Evolutionary conservation across 2,888 invertebrate genomes (phyloP).

Genomic region (Gymnosoma rotundatum): DNA sequence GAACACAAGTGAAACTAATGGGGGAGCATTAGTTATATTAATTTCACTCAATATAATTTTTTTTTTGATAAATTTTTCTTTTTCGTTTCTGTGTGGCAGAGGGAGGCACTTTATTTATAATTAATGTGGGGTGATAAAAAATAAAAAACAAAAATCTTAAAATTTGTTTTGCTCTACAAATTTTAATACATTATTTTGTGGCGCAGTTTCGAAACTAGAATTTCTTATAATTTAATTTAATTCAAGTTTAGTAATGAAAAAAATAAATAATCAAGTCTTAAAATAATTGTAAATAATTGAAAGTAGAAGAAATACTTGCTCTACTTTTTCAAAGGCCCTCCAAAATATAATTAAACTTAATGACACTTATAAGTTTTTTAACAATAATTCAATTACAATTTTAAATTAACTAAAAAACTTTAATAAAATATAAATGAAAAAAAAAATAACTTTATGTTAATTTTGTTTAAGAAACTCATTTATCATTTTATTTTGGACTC

Average conservation of each 20-base stretch:
- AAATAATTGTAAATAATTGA: conserved; percentile 17
- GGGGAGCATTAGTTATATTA: neutral
- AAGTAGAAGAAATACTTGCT: neutral
- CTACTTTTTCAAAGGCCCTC: neutral
- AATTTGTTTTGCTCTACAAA: conserved; percentile 2
- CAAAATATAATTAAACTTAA: neutral
- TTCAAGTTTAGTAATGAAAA: neutral
- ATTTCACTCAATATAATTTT: neutral
- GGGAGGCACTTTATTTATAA: conserved; percentile 26
- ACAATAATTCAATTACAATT: neutral
- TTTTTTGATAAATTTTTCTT: neutral
- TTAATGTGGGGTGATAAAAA: conserved; percentile 30
- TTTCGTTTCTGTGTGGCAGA: neutral
- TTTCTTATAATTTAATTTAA: neutral
- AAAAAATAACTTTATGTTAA: conserved; percentile 24
- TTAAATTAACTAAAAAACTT: conserved; percentile 3
- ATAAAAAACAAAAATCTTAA: conserved; percentile 9
- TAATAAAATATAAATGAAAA: neutral
- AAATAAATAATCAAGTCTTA: neutral
- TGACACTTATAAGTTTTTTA: conserved; percentile 13
- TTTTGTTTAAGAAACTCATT: conserved; percentile 32
- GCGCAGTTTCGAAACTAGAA: no score
- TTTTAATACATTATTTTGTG: conserved; percentile 2
- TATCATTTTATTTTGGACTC: conserved; percentile 29
- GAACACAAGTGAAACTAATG: conserved; percentile 47